Evolutionary conservation across 2,888 invertebrate genomes (phyloP).

Genomic region (Muschampia plurimacula): DNA sequence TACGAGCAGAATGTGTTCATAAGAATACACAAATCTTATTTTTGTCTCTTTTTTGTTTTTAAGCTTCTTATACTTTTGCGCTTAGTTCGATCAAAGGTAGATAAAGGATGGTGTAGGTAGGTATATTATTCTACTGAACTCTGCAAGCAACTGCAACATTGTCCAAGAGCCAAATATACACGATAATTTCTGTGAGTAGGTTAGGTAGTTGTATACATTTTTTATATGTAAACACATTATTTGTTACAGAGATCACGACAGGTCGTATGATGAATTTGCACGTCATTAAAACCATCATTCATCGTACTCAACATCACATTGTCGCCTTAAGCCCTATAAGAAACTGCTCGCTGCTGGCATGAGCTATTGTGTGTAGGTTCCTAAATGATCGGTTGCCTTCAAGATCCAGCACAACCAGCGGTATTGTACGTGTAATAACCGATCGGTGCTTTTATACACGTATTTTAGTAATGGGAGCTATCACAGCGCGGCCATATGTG

Average conservation of each 20-base stretch:
- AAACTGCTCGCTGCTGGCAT: not conserved
- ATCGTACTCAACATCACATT: slow-evolving; percentile 9
- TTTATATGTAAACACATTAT: not conserved
- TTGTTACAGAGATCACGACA: not conserved
- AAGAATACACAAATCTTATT: no score
- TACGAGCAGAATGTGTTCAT: no score
- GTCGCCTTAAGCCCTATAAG: slow-evolving; percentile 26
- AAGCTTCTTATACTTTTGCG: no score
- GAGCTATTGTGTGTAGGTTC: slow-evolving; percentile 18
- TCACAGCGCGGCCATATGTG: slow-evolving; percentile 55
- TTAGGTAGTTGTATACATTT: not conserved
- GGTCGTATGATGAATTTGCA: slow-evolving; percentile 17
- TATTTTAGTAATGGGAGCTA: slow-evolving; percentile 54
- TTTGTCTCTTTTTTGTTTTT: no score
- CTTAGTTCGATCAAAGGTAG: no score
- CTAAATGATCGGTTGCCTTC: slow-evolving; percentile 21
- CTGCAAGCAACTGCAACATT: no score
- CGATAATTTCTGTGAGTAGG: not conserved
- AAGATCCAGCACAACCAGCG: slow-evolving; percentile 16
- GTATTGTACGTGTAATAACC: slow-evolving; percentile 43
- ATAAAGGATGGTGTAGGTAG: no score
- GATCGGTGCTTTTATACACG: slow-evolving; percentile 50
- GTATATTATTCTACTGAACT: no score
- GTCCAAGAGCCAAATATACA: no score
- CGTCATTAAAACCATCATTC: slow-evolving; percentile 15